These are phyloP conservation scores for Syngnathus acus DNA, from an alignment of 2,797 vertebrate genomes.

Conservation along the genomic window DNA sequence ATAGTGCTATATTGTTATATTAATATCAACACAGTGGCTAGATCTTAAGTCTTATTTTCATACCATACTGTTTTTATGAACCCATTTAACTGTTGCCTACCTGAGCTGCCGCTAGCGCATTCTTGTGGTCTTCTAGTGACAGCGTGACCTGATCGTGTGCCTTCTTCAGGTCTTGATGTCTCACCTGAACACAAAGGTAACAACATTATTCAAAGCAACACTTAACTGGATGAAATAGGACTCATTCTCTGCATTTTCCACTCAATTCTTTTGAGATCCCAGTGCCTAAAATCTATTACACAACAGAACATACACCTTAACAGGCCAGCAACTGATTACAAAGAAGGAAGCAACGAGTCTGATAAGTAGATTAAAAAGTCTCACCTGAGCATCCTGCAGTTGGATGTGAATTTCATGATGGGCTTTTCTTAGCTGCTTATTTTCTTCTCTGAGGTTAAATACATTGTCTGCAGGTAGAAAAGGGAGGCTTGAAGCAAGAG, in stretches of 20 bases:
- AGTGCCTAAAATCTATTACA: background rate
- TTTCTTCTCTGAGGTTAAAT: conserved; percentile 89
- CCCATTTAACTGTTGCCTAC: conserved; percentile 64
- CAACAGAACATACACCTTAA: background rate
- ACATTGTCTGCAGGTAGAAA: conserved; percentile 69
- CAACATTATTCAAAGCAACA: background rate
- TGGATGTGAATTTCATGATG: conserved; percentile 91
- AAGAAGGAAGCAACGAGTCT: background rate
- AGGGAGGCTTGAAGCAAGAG: background rate
- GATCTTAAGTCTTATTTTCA: background rate
- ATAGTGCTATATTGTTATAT: too few species aligned
- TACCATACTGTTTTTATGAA: background rate
- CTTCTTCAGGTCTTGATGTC: conserved; percentile 87
- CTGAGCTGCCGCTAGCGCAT: conserved; percentile 91
- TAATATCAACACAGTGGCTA: background rate
- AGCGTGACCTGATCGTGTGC: conserved; percentile 85
- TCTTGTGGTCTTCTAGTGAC: conserved; percentile 97
- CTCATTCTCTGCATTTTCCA: background rate
- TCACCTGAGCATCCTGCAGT: conserved; percentile 90
- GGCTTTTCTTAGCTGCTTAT: conserved; percentile 88
- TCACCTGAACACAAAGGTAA: conserved; percentile 69
- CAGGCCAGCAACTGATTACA: background rate
- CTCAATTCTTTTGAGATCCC: background rate
- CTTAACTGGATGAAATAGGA: background rate
- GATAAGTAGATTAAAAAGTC: background rate